Evolutionary conservation across 2,888 invertebrate species (phyloP), one percentile per base, ranked within the genome.

Genomic region (Conus canariensis): DNA sequence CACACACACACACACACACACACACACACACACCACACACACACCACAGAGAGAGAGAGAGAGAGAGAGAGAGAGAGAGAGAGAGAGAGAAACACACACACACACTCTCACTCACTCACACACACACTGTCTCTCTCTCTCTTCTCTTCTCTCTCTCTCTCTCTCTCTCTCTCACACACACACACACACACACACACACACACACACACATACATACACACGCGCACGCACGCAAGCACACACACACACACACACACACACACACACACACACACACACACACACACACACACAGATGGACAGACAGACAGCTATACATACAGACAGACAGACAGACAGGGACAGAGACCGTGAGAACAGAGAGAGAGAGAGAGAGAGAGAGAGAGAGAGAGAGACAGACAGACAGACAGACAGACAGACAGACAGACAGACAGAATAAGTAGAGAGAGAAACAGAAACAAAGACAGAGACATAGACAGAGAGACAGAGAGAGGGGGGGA

Each of bases 181-280:
- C 19, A 22, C 19, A 30, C 30, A 30, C 30, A 30, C 30, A 30
- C 30, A 30, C 30, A 30, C 30, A 30, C 30, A 30, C 30, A 30
- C 30, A 30, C 30, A 30, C 30, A 30, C 30, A 30, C 30, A 30
- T 2, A 12, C 16, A 64, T 7, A 7, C 70, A 70, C 70, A 70
- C 70, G 19, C 22, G 3, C 19, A 7, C 70, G 3, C 70, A 22
- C 70, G 3, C 70, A 22, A 7, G 3, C 22, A 14, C 70, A 19
- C 22, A 7, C 14, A 19, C 22, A 70, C 70, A 70, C 70, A 7
- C 70, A 70, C 70, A 70, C 70, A 22, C 70, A 70, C 70, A 70
- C 70, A 70, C 70, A 70, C 70, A 70, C 70, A 70, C 70, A 70
- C 70, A 70, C 70, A 70, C 70, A 70, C 70, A 70, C 70, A 70